Conservation (phyloP, 2,797 vertebrate genomes). For the Cirrhinus mrigala region DNA sequence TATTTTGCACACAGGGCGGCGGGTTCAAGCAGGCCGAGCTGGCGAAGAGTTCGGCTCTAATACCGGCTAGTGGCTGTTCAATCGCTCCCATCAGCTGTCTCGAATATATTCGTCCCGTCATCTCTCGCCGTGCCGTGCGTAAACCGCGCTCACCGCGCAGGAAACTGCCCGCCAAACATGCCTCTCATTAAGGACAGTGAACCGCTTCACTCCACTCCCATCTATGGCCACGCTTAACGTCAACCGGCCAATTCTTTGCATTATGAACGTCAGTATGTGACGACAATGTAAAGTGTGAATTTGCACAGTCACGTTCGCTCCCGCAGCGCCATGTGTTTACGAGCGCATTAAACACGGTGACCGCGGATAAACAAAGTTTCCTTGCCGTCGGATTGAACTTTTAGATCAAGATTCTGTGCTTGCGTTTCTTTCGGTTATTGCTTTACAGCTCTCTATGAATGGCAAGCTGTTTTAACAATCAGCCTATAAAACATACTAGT, state of each 20-base stretch:
- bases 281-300: slow-evolving; percentile 39
- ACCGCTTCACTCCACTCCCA: slow-evolving; percentile 38
- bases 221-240: slow-evolving; percentile 44
- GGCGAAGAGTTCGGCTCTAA: slow-evolving; percentile 3
- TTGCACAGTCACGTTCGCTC: background rate
- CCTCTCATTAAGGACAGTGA: slow-evolving; percentile 52
- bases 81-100: slow-evolving; percentile 25
- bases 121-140: slow-evolving; percentile 6
- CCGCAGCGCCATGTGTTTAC: slow-evolving; percentile 8
- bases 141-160: slow-evolving; percentile 48
- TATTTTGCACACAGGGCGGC: background rate
- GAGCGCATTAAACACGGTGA: background rate
- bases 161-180: slow-evolving; percentile 51
- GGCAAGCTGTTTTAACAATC: background rate
- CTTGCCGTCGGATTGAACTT: background rate
- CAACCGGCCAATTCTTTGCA: slow-evolving; percentile 42
- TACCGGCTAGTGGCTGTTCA: background rate
- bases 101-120: slow-evolving; percentile 18
- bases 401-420: slow-evolving; percentile 10
- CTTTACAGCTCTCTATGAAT: slow-evolving; percentile 46
- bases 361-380: slow-evolving; percentile 5
- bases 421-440: background rate
- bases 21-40: slow-evolving; percentile 4
- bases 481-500: background rate
- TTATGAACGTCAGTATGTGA: slow-evolving; percentile 51